These are phyloP conservation scores for Cygnus buccinator DNA, from an alignment of 2,113 vertebrate genomes.

Conservation along the genomic window DNA sequence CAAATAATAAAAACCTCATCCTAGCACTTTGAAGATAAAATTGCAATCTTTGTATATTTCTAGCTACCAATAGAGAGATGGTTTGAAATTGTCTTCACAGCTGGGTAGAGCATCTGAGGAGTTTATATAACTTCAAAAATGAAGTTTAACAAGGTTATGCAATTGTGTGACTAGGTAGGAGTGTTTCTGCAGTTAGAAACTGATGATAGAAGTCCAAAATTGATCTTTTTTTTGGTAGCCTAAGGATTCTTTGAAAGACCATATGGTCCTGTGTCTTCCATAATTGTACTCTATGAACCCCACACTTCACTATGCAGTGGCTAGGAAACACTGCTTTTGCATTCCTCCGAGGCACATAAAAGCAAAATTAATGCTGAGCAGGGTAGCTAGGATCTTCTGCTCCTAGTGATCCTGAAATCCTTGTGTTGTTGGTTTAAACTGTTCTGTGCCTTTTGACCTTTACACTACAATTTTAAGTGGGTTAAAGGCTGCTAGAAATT, in stretches of 20 bases:
- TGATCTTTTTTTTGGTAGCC: background rate
- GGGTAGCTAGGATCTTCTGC: background rate
- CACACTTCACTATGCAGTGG: background rate
- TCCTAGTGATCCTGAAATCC: background rate
- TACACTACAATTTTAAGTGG: background rate
- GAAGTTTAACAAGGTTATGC: background rate
- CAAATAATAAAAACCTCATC: background rate
- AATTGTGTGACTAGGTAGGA: background rate
- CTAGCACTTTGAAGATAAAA: background rate
- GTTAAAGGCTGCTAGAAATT: background rate
- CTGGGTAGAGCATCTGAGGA: background rate
- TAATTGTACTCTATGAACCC: background rate
- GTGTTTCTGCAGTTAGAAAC: background rate
- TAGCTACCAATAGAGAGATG: background rate
- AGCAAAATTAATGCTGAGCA: background rate
- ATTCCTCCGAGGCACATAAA: fast-evolving
- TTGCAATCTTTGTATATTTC: background rate
- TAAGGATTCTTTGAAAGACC: background rate
- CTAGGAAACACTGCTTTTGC: background rate
- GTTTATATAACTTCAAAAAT: background rate
- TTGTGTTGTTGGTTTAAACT: background rate
- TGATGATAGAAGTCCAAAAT: background rate
- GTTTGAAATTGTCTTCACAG: background rate
- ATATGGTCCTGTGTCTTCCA: background rate
- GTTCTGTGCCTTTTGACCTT: background rate